These are phyloP conservation scores for Caenorhabditis virilis DNA, from an alignment of 2,888 invertebrate species.

Conservation along the genomic window DNA sequence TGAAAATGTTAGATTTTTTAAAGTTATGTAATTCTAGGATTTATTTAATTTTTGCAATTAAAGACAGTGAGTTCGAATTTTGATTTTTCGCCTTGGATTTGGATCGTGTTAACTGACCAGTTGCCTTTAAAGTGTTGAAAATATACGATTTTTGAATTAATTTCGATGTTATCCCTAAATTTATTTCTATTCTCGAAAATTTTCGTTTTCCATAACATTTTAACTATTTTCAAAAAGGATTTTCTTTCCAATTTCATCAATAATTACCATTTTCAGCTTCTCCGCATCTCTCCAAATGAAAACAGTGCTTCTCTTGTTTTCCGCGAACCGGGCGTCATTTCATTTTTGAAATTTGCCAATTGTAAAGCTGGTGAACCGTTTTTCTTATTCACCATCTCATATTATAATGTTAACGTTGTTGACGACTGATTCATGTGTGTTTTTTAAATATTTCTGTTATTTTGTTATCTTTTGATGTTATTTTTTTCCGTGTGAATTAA, in stretches of 20 bases:
- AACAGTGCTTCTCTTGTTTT: conserved; percentile 56
- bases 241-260: too few species aligned
- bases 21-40: conserved; percentile 1
- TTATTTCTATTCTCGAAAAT: too few species aligned
- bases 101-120: too few species aligned
- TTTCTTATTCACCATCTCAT: conserved; percentile 39
- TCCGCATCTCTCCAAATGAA: conserved; percentile 48
- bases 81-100: too few species aligned
- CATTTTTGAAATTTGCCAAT: conserved; percentile 63
- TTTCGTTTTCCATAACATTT: too few species aligned
- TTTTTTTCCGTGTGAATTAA: background rate
- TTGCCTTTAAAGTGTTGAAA: too few species aligned
- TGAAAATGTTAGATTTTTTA: background rate
- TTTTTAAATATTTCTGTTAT: background rate
- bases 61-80: background rate
- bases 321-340: conserved; percentile 59
- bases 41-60: too few species aligned
- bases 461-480: background rate
- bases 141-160: too few species aligned
- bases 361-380: conserved; percentile 34
- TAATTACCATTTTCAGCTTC: conserved; percentile 41
- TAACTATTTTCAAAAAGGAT: too few species aligned
- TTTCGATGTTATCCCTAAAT: too few species aligned
- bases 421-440: conserved; percentile 11
- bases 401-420: conserved; percentile 41